Evolutionary conservation across 2,113 vertebrate species (phyloP).

Genomic region (Alethe diademata): DNA sequence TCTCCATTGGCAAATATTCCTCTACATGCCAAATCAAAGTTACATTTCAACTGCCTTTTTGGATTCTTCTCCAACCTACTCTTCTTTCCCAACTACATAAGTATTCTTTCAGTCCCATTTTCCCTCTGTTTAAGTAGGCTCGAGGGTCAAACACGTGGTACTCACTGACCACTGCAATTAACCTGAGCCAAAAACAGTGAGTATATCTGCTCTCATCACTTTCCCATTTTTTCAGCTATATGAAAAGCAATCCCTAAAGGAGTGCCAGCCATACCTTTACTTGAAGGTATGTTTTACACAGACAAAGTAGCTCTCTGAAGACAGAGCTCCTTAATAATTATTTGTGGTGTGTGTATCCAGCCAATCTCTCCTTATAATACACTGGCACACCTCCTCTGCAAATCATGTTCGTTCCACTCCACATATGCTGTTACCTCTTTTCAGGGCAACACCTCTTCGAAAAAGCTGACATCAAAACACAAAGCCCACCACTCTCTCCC

Average conservation of each 20-base stretch:
- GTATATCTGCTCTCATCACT: not conserved
- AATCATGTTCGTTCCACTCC: too few species aligned
- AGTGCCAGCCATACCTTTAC: not conserved
- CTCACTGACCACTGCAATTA: not conserved
- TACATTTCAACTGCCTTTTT: not conserved
- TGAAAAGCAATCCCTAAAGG: not conserved
- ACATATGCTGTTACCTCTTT: not conserved
- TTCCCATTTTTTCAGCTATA: not conserved
- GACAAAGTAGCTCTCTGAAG: not conserved
- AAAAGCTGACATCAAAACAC: not conserved
- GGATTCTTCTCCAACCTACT: not conserved
- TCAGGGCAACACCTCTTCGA: not conserved
- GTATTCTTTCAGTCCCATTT: not conserved
- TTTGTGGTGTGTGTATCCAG: not conserved
- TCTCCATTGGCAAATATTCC: not conserved
- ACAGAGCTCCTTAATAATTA: not conserved
- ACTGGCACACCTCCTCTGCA: not conserved
- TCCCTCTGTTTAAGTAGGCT: not conserved
- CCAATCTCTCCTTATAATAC: not conserved
- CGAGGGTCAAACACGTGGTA: fast-evolving
- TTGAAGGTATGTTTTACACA: not conserved
- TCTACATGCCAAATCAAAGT: not conserved
- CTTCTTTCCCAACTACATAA: not conserved
- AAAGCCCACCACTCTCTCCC: not conserved
- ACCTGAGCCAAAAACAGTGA: not conserved